phyloP scores from a whole-genome alignment of 2,888 invertebrate species.

The Plagiodera versicolora region DNA sequence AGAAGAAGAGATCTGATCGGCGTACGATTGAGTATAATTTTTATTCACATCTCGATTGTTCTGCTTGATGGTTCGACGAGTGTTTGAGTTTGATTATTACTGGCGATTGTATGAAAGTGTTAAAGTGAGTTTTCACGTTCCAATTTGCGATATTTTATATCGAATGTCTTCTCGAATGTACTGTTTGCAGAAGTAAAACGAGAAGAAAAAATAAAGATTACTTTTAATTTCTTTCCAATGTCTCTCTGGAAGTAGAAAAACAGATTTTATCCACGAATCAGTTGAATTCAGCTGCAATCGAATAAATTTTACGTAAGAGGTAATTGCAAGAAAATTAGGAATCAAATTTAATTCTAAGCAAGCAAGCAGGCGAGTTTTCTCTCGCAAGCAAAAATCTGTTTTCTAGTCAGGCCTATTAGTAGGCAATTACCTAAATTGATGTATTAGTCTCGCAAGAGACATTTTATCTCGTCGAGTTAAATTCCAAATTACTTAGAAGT shows the following conservation, averaged over 20 bases:
- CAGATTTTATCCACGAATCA: too few species aligned
- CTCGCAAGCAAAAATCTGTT: constrained; percentile 37
- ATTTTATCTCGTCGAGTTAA: constrained; percentile 40
- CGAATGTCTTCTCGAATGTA: background rate
- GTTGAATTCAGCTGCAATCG: too few species aligned
- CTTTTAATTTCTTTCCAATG: too few species aligned
- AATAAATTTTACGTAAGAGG: too few species aligned
- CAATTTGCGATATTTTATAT: background rate
- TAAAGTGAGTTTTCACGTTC: background rate
- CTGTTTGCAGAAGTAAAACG: too few species aligned
- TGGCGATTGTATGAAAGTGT: background rate
- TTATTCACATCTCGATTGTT: background rate
- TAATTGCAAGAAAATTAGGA: background rate
- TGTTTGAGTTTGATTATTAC: background rate
- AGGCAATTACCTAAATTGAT: constrained; percentile 45
- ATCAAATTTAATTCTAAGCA: background rate
- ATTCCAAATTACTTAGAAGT: constrained; percentile 43
- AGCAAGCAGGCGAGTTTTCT: constrained; percentile 18
- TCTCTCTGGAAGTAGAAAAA: too few species aligned
- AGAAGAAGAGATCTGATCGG: constrained; percentile 7
- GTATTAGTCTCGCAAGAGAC: constrained; percentile 45
- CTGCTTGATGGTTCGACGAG: background rate
- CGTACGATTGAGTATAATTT: background rate
- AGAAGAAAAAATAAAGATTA: too few species aligned
- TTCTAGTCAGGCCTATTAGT: constrained; percentile 38